phyloP scores from a whole-genome alignment of 2,888 invertebrate species.

The Lamellibrachia columna region DNA sequence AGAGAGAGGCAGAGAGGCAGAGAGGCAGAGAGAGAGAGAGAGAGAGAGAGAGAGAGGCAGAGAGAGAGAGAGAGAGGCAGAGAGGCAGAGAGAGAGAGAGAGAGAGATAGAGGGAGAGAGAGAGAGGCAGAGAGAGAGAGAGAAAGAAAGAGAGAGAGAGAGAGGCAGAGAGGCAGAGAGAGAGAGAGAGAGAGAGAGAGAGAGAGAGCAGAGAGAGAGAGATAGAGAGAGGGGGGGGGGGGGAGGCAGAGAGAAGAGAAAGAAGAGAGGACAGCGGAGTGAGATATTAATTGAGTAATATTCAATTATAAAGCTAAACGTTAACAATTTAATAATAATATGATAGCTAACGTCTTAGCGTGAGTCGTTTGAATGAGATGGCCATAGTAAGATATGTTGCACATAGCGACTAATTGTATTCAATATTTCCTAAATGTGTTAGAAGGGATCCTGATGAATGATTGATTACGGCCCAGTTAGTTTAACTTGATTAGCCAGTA shows the following conservation, averaged over 20 bases:
- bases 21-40: conserved; percentile 20
- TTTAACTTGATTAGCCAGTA: not conserved
- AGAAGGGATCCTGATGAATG: too few relatives aligned
- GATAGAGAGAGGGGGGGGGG: conserved; percentile 23
- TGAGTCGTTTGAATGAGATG: not conserved
- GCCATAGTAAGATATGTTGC: not conserved
- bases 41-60: conserved; percentile 22
- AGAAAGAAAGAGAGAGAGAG: conserved; percentile 19
- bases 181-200: conserved; percentile 25
- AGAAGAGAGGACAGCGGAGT: not conserved
- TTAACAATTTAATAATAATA: not conserved
- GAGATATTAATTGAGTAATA: not conserved
- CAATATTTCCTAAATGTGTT: not conserved
- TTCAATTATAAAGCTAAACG: not conserved
- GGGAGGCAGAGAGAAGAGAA: not conserved
- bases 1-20: conserved; percentile 19
- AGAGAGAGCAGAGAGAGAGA: not conserved
- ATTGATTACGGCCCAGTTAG: not conserved
- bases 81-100: not conserved
- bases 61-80: conserved; percentile 18
- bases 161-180: conserved; percentile 18
- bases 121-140: conserved; percentile 16
- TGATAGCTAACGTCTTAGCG: not conserved
- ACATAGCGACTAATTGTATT: not conserved
- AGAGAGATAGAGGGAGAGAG: not conserved